These are phyloP conservation scores for Cervus canadensis DNA, from an alignment of 2,113 vertebrate species.

Conservation along the genomic window DNA sequence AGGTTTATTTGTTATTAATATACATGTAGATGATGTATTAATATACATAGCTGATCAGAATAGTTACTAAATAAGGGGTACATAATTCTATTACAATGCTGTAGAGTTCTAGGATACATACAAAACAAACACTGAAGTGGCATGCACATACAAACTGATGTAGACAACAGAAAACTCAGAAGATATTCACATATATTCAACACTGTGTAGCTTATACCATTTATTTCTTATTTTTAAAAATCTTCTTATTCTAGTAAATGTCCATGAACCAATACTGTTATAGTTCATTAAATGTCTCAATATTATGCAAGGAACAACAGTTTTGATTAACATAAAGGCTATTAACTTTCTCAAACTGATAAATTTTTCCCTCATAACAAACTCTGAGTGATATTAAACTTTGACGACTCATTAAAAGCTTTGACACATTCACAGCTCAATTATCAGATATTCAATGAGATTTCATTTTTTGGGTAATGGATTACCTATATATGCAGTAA, in stretches of 20 bases:
- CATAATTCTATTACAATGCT: not conserved
- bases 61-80: not conserved
- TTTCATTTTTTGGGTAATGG: not conserved
- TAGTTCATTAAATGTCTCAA: not conserved
- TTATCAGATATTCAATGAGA: not conserved
- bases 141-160: not conserved
- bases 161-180: not conserved
- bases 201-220: not conserved
- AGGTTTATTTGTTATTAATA: not conserved
- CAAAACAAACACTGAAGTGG: not conserved
- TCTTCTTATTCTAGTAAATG: not conserved
- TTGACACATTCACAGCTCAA: not conserved
- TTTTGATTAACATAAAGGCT: not conserved
- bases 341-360: slow-evolving; percentile 14
- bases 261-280: not conserved
- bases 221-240: not conserved
- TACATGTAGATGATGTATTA: not conserved
- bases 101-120: not conserved
- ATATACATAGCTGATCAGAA: not conserved
- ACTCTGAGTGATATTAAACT: not conserved
- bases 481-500: not conserved
- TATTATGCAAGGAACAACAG: not conserved
- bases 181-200: not conserved
- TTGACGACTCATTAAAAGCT: not conserved
- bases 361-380: not conserved